These are phyloP conservation scores for Nysson spinosus DNA, from an alignment of 2,888 invertebrate species.

Conservation along the genomic window DNA sequence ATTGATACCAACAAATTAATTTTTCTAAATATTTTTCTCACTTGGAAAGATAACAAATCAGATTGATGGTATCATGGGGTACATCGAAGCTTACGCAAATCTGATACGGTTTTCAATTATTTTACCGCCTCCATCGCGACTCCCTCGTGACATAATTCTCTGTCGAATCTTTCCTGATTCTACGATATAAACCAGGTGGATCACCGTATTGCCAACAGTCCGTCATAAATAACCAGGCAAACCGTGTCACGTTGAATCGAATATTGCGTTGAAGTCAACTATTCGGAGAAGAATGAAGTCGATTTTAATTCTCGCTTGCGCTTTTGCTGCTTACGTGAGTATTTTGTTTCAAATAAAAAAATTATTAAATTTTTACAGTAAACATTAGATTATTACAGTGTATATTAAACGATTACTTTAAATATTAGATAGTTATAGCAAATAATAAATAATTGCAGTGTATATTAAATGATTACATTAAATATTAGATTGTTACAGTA, in stretches of 20 bases:
- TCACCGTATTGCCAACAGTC: not conserved
- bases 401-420: too few relatives aligned
- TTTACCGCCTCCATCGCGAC: not conserved
- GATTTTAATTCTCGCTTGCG: not conserved
- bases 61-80: not conserved
- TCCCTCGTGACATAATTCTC: slow-evolving; percentile 20
- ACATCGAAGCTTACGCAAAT: slow-evolving; percentile 6
- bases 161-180: too few relatives aligned
- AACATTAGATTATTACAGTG: too few relatives aligned
- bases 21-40: too few relatives aligned
- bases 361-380: too few relatives aligned
- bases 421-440: too few relatives aligned
- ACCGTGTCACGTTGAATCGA: not conserved
- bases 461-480: too few relatives aligned
- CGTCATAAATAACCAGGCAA: not conserved
- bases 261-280: not conserved
- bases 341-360: too few relatives aligned
- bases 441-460: too few relatives aligned
- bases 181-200: not conserved
- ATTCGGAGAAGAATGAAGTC: not conserved
- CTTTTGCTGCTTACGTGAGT: not conserved
- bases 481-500: too few relatives aligned
- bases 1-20: too few relatives aligned
- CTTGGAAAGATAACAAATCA: not conserved
- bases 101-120: slow-evolving; percentile 8